These are phyloP conservation scores for Matsumurasca onukii DNA, from an alignment of 1,140 invertebrate genomes.

Conservation along the genomic window DNA sequence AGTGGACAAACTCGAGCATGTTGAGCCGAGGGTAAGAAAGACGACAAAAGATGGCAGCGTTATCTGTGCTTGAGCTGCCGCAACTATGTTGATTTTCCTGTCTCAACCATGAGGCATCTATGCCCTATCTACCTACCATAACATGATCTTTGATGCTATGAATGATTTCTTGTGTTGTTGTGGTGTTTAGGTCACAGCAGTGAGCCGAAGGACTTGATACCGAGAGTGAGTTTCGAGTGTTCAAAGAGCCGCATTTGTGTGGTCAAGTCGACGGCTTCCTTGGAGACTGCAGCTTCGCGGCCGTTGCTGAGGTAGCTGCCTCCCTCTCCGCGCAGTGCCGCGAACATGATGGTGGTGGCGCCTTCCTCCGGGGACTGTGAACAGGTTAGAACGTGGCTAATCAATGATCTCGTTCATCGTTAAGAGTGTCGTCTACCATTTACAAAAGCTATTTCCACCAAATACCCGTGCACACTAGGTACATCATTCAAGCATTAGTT, in stretches of 20 bases:
- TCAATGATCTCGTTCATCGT: neutral
- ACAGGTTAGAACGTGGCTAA: constrained; percentile 34
- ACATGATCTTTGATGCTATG: no score
- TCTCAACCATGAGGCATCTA: no score
- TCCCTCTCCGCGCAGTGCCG: neutral
- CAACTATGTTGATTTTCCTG: no score
- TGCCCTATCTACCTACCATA: no score
- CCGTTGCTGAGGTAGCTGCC: constrained; percentile 11
- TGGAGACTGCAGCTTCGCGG: neutral
- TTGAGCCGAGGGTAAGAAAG: no score
- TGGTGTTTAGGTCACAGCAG: no score
- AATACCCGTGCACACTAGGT: neutral
- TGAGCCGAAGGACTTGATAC: neutral
- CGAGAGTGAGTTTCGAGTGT: neutral
- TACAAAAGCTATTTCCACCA: neutral
- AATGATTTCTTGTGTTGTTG: no score
- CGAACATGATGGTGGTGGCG: constrained; percentile 59
- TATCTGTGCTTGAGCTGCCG: no score
- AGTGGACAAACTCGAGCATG: no score
- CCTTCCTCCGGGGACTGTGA: constrained; percentile 74
- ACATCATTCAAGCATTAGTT: neutral
- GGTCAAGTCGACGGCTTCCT: neutral
- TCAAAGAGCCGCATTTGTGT: neutral
- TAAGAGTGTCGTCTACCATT: neutral
- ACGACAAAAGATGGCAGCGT: no score